Evolutionary conservation across 2,113 vertebrate genomes (phyloP), one percentile per base, ranked within the genome.

Genomic region (Antechinus stuartii): DNA sequence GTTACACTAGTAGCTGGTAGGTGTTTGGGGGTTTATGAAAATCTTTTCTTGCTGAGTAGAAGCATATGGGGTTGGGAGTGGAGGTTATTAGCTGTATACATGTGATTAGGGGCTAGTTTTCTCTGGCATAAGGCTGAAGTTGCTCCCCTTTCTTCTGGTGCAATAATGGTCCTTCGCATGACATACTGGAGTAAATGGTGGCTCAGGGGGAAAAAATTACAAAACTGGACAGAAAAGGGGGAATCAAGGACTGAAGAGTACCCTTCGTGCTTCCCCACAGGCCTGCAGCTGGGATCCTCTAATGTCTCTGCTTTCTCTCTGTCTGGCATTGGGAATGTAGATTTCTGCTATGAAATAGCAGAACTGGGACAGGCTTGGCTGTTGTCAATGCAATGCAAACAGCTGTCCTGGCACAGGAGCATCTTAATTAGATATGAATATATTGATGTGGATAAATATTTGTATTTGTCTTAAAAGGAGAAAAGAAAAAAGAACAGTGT

Each of bases 391-490:
- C 19, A 84, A 84, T 23, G 68, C 68, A 84, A 84, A 84, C 68
- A 84, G n/a, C 68, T 84, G 68, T 84, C 68, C 68, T 84, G 68
- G 68, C n/a, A 23, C n/a, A 84, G n/a, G 68, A 84, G 68, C 68
- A 84, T 84, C 68, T 84, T 84, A 84, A 84, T 84, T 84, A 84
- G 68, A 84, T 84, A 42, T 84, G n/a, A 84, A 84, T 42, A 84
- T 84, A 84, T 84, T 84, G 68, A 42, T 84, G 68, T 84, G n/a
- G n/a, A 84, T 84, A 84, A 84, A 84, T 84, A 84, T 84, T 84
- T 84, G 68, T 42, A 84, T 42, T 84, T 42, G n/a, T 42, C 68
- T n/a, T 84, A 84, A 84, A 42, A 84, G n/a, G 19, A 84, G 68
- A 19, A 84, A 84, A 84, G 68, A 19, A n/a, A 84, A 84, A 42